Conservation (phyloP, 1,140 invertebrate species). For the Brachionus koreanus region DNA sequence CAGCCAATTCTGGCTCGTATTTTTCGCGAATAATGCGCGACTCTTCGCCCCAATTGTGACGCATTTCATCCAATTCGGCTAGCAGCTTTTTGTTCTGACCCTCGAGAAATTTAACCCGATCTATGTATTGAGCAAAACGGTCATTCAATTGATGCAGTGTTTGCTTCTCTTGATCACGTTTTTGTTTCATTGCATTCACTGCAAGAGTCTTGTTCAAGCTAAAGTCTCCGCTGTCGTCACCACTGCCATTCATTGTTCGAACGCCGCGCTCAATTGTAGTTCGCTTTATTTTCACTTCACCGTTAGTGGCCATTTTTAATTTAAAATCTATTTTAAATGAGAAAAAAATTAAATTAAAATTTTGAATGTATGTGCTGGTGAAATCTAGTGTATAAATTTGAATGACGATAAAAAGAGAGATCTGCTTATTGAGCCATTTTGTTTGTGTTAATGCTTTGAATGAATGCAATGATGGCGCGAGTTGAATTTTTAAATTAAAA, state of each 20-base stretch:
- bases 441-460: not conserved
- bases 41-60: conserved; percentile 35
- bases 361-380: not conserved
- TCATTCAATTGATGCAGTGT: conserved; percentile 29
- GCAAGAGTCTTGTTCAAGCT: conserved; percentile 3
- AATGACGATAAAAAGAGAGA: not conserved
- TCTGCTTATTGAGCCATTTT: not conserved
- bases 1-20: conserved; percentile 42
- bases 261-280: conserved; percentile 20
- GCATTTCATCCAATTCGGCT: conserved; percentile 17
- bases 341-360: not conserved
- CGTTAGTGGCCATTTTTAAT: not conserved
- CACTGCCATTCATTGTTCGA: conserved; percentile 7
- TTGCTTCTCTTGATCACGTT: conserved; percentile 39
- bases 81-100: conserved; percentile 32
- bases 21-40: not conserved
- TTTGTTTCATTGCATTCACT: not conserved
- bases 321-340: not conserved
- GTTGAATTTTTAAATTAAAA: not conserved
- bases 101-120: conserved; percentile 45
- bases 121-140: conserved; percentile 41
- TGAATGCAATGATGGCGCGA: conserved; percentile 13
- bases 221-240: not conserved
- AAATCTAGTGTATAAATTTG: not conserved
- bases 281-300: conserved; percentile 8